Evolutionary conservation across 1,140 invertebrate genomes (phyloP).

Genomic region (Pseudomyrmex sp.): DNA sequence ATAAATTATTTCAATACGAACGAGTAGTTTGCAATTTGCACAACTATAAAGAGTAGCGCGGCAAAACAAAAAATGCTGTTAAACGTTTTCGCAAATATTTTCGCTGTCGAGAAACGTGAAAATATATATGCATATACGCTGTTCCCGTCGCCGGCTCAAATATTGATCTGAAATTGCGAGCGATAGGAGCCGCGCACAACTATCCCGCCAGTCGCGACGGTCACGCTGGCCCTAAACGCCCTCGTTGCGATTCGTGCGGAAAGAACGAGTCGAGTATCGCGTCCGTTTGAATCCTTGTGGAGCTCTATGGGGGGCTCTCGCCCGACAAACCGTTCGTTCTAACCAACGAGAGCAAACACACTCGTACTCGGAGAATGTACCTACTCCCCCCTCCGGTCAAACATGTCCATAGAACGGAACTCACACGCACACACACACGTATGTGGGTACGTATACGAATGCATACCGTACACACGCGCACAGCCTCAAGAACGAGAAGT

Average conservation of each 20-base stretch:
- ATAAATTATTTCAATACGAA: slow-evolving; percentile 16
- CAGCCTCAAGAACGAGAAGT: slow-evolving; percentile 49
- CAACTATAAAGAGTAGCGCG: not conserved
- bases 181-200: slow-evolving; percentile 8
- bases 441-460: not conserved
- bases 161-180: slow-evolving; percentile 54
- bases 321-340: slow-evolving; percentile 49
- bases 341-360: slow-evolving; percentile 71
- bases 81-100: slow-evolving; percentile 27
- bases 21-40: slow-evolving; percentile 2
- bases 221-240: slow-evolving; percentile 21
- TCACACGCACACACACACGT: not conserved
- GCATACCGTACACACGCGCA: not conserved
- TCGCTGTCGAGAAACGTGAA: not conserved
- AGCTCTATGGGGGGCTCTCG: slow-evolving; percentile 20
- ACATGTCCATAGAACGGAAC: slow-evolving; percentile 33
- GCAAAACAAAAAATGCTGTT: slow-evolving; percentile 10
- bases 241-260: slow-evolving; percentile 50
- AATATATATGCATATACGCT: not conserved
- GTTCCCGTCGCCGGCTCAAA: slow-evolving; percentile 10
- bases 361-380: slow-evolving; percentile 27
- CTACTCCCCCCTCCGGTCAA: not conserved
- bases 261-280: slow-evolving; percentile 56
- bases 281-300: slow-evolving; percentile 29
- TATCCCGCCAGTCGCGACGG: slow-evolving; percentile 6